Base-by-base conservation (phyloP, 2,113 vertebrate genomes). In the Chaenogobius annularis region DNA sequence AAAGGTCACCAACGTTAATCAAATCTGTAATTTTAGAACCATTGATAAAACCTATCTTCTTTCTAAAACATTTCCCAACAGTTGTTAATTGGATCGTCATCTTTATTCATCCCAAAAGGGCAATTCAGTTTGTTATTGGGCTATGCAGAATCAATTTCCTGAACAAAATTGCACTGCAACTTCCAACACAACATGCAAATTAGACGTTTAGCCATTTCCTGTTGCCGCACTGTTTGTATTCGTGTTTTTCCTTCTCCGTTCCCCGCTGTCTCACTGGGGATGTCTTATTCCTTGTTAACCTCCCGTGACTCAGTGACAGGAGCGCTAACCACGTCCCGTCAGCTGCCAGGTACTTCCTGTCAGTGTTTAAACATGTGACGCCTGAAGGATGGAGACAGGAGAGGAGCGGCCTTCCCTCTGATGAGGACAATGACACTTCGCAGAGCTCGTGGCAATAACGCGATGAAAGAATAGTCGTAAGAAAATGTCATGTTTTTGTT, bases 291-390 rank as follows among this genome's bases (percentile, higher is more conserved):
- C 76, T 66, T 58, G 69, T 84, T 83, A 82, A 84, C 72, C 74
- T 80, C 44, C 70, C 52, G 0, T 6, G 64, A 74, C 79, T 69
- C 70, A 62, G 31, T 69, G 31, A 20, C 1, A 10, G 69, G 56
- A 3, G 7, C 3, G 17, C 59, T 82, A 58, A 58, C 55, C 14
- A 26, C 55, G 26, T 58, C 55, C 55, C 88, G 86, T 87, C 86
- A 87, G 84, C 66, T 19, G 48, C 9, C 19, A 72, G 74, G 70
- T 75, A 73, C 66, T 78, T 58, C 76, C 77, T 87, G 87, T 85
- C 88, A 89, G 81, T 58, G 63, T 58, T 84, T 81, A 80, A 80
- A 87, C 78, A 79, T 72, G 80, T 70, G 20, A 10, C 68, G 81
- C 26, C 66, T 73, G 10, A 50, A 63, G 69, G 37, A 69, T 68